Conservation (phyloP, 1,140 invertebrate genomes). For the Pteromalus puparum region DNA sequence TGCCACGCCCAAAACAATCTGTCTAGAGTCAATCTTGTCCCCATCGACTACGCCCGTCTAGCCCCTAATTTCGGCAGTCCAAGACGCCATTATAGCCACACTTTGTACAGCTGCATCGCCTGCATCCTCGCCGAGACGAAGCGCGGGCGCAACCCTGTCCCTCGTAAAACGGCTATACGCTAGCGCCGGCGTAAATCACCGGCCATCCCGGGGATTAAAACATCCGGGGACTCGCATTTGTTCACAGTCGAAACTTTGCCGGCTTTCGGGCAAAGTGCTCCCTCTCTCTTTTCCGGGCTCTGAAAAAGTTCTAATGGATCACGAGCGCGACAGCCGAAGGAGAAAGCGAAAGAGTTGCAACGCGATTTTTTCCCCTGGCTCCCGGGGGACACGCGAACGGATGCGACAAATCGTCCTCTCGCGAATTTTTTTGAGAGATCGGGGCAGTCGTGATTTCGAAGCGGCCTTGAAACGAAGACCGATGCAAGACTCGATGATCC, state of each 20-base stretch:
- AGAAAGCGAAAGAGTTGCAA: neutral
- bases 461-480: neutral
- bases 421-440: constrained; percentile 13
- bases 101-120: neutral
- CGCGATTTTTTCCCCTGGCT: constrained; percentile 20
- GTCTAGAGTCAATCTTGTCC: too few relatives aligned
- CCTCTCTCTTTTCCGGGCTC: neutral
- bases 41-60: neutral
- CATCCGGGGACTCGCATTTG: constrained; percentile 52
- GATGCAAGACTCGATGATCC: too few relatives aligned
- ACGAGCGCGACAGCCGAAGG: neutral
- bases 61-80: neutral
- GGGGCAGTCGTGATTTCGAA: neutral
- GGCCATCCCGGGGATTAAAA: constrained; percentile 50
- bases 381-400: neutral
- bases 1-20: too few relatives aligned
- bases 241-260: constrained; percentile 51
- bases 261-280: constrained; percentile 47
- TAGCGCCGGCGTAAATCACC: constrained; percentile 48
- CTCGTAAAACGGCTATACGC: neutral
- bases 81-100: neutral
- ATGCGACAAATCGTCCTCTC: constrained; percentile 19
- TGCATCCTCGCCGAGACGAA: neutral
- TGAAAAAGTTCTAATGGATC: constrained; percentile 42
- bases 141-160: neutral